Evolutionary conservation across 1,140 invertebrate genomes (phyloP).

Genomic region (Parasteatoda tepidariorum): DNA sequence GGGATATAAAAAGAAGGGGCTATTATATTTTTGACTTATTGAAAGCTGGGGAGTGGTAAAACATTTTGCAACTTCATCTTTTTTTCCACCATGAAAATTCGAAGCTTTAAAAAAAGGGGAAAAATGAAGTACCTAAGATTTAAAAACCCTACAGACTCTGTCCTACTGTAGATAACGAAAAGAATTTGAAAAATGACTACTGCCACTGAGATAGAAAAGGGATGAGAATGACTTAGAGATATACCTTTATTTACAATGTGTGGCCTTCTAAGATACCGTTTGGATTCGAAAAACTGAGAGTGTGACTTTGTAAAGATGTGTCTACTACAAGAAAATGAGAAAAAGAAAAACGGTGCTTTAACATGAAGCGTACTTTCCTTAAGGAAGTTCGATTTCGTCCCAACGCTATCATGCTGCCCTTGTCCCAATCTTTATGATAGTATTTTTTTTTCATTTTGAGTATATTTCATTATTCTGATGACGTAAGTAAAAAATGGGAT

Average conservation of each 20-base stretch:
- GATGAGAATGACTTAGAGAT: conserved; percentile 14
- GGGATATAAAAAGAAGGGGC: conserved; percentile 13
- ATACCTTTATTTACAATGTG: conserved; percentile 26
- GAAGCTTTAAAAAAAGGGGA: neutral
- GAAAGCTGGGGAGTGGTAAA: conserved; percentile 2
- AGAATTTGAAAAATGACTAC: conserved; percentile 19
- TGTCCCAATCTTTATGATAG: conserved; percentile 6
- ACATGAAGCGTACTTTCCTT: too few species aligned
- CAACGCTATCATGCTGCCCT: too few species aligned
- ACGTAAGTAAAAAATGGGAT: too few species aligned
- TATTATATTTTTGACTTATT: conserved; percentile 24
- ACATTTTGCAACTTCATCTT: conserved; percentile 14
- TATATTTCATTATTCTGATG: too few species aligned
- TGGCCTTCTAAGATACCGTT: neutral
- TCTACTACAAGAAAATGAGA: too few species aligned
- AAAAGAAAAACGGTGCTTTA: too few species aligned
- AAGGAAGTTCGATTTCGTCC: too few species aligned
- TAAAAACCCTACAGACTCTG: conserved; percentile 28
- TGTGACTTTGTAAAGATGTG: too few species aligned
- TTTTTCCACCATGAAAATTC: too few species aligned
- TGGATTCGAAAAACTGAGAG: too few species aligned
- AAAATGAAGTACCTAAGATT: conserved; percentile 16
- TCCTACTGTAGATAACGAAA: conserved; percentile 13
- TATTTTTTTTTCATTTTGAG: too few species aligned
- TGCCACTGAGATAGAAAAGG: neutral